A percentile compares a stretch with the other conserved stretches of the same genome.
phyloP scores from a whole-genome alignment of 1,140 invertebrate species.

The Thalassaphorura encarpata region DNA sequence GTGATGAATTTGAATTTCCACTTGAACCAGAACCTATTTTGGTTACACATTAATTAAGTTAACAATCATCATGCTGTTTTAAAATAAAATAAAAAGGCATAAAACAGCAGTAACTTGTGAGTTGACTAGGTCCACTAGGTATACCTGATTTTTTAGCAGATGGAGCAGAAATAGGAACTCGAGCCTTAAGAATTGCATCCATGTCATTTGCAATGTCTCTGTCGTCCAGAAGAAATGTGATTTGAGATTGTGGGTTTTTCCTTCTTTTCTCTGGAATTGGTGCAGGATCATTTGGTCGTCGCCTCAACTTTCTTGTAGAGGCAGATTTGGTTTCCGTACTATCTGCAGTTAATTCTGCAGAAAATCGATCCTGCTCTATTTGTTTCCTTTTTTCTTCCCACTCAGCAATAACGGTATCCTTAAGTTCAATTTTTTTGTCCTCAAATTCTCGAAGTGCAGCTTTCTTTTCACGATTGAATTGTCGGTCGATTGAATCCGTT shows the following conservation, averaged over 20 bases:
- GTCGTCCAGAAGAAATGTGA: slow-evolving; percentile 78
- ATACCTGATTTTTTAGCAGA: too few relatives aligned
- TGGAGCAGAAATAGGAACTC: background rate
- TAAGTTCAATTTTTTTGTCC: slow-evolving; percentile 85
- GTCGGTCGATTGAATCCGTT: slow-evolving; percentile 72
- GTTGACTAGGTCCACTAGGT: background rate
- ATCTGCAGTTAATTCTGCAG: slow-evolving; percentile 31
- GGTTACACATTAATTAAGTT: background rate
- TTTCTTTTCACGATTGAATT: slow-evolving; percentile 78
- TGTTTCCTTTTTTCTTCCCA: slow-evolving; percentile 84
- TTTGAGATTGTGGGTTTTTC: slow-evolving; percentile 62
- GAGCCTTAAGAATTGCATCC: slow-evolving; percentile 58
- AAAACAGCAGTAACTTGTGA: too few relatives aligned
- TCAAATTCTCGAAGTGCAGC: slow-evolving; percentile 83
- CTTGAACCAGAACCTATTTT: background rate
- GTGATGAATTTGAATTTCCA: background rate
- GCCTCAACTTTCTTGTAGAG: slow-evolving; percentile 72
- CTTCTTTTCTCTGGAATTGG: slow-evolving; percentile 63
- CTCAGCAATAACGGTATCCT: slow-evolving; percentile 78
- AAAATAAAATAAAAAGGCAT: too few relatives aligned
- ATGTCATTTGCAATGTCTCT: slow-evolving; percentile 80
- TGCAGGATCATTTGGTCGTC: slow-evolving; percentile 85
- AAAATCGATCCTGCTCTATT: slow-evolving; percentile 68
- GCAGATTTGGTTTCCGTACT: slow-evolving; percentile 46
- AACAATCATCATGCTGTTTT: background rate